A percentile compares a stretch with the other conserved stretches of the same genome.
Conservation (phyloP, 2,113 vertebrate species). For the Steatornis caripensis region DNA sequence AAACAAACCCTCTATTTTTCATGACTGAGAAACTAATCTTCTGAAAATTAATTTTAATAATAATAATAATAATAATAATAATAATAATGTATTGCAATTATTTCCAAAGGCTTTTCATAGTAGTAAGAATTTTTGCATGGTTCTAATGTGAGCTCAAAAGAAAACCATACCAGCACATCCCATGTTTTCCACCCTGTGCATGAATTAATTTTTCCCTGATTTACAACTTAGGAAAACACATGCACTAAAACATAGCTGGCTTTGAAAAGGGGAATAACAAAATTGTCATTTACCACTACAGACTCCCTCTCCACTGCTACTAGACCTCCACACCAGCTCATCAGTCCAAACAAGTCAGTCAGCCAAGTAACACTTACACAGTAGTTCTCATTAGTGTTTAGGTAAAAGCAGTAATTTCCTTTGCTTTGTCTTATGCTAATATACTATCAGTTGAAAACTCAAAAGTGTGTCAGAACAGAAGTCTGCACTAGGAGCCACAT, state of each 20-base stretch:
- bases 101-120: neutral
- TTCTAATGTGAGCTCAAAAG: neutral
- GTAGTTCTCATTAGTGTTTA: neutral
- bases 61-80: neutral
- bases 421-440: neutral
- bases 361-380: neutral
- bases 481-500: neutral
- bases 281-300: neutral
- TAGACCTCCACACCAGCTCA: neutral
- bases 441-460: neutral
- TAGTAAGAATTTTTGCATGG: neutral
- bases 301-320: neutral
- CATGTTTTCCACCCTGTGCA: neutral
- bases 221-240: neutral
- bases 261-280: neutral
- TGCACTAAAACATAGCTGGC: neutral
- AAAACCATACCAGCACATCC: neutral
- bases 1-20: neutral
- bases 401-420: neutral
- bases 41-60: no score
- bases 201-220: neutral
- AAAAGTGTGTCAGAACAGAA: neutral
- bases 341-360: neutral
- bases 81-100: neutral
- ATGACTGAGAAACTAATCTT: neutral